Evolutionary conservation across 2,888 invertebrate genomes (phyloP), one percentile per base, ranked within the genome.

Genomic region (Spialia ferax): DNA sequence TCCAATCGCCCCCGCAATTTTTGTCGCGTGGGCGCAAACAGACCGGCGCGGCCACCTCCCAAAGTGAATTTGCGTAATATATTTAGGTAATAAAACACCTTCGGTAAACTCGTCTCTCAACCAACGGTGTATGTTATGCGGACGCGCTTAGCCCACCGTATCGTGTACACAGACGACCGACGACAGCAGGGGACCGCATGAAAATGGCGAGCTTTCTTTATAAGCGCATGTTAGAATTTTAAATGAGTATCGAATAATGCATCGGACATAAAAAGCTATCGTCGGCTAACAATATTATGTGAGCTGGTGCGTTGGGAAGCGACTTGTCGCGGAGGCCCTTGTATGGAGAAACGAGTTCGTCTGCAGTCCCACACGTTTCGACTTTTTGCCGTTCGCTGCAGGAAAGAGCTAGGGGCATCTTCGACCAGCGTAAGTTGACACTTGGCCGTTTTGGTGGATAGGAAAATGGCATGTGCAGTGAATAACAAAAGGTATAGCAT

Each of bases 211-310:
- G 81, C 87, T 91, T 88, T 89, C 91, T 91, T 90, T 91, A 91
- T 89, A 91, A 86, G 92, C 79, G 85, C 88, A 91, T 88, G 91
- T 93, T 93, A 93, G 93, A 93, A 93, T 93, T 93, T 93, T 91
- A 93, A 93, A 93, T 93, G 92, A 92, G 92, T 87, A 91, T 93
- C 93, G 92, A 93, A 93, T 93, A 93, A 93, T 93, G 92, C 92
- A 93, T 92, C 86, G 87, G 87, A 87, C 88, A 91, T 92, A 93
- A 93, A 93, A 93, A 93, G 91, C 91, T 91, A 93, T 93, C 92
- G 89, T 85, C 88, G 81, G 86, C 91, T 91, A 91, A 92, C 93
- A 89, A 92, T 93, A 93, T 92, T 91, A 91, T 92, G 90, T 91
- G 91, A 85, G 89, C 83, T 90, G 89, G 85, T 91, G 87, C 89